phyloP scores from a whole-genome alignment of 2,113 vertebrate genomes.

The Tyto alba region DNA sequence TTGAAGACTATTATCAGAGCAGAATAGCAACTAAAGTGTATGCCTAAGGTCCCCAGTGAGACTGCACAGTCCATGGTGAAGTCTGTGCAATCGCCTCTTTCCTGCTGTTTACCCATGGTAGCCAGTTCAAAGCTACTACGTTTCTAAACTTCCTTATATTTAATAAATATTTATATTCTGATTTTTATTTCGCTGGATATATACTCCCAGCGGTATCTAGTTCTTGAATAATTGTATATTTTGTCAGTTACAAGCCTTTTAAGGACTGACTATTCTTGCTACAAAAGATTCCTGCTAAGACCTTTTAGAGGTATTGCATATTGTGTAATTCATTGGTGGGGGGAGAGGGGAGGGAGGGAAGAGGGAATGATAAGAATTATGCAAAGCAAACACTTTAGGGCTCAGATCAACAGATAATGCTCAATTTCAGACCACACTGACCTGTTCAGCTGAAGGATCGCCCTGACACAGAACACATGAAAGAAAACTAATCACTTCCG shows the following conservation, averaged over 20 bases:
- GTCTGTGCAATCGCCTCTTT: background rate
- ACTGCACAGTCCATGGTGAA: background rate
- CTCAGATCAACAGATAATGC: constrained; percentile 27
- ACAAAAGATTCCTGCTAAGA: background rate
- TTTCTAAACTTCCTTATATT: background rate
- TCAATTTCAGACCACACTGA: constrained; percentile 30
- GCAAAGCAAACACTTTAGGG: constrained; percentile 32
- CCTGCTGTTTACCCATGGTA: background rate
- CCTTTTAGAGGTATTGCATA: background rate
- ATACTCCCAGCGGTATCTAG: background rate
- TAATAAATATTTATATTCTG: background rate
- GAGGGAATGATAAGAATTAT: constrained; percentile 10
- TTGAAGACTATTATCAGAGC: too few species aligned
- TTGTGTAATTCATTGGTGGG: background rate
- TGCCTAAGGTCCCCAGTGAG: background rate
- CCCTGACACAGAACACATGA: constrained; percentile 23
- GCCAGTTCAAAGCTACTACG: background rate
- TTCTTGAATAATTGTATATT: background rate
- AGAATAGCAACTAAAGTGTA: background rate
- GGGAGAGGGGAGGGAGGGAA: too few species aligned
- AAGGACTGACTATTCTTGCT: background rate
- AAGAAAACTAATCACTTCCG: background rate
- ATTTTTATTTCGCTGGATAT: background rate
- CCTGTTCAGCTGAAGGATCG: constrained; percentile 10
- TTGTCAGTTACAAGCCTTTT: background rate